Evolutionary conservation across 2,888 invertebrate species (phyloP).

Genomic region (Labia minor): DNA sequence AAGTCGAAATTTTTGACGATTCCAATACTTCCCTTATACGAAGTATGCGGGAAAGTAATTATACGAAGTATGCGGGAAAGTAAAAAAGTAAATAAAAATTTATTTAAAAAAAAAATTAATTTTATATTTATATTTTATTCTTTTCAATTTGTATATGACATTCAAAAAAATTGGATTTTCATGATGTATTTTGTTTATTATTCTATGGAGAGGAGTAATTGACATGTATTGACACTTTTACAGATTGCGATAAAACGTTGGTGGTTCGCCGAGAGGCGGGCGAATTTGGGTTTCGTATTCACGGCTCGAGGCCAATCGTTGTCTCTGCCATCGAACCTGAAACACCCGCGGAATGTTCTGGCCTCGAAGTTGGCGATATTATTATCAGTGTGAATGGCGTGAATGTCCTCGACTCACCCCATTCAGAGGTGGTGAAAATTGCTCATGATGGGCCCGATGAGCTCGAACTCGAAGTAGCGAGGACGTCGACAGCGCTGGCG

Average conservation of each 20-base stretch:
- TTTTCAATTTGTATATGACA: too few relatives aligned
- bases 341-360: slow-evolving; percentile 85
- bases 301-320: slow-evolving; percentile 91
- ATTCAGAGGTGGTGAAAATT: slow-evolving; percentile 85
- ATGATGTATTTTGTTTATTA: too few relatives aligned
- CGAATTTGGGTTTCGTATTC: slow-evolving; percentile 90
- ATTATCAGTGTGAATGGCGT: slow-evolving; percentile 83
- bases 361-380: slow-evolving; percentile 88
- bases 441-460: slow-evolving; percentile 74
- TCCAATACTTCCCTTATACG: too few relatives aligned
- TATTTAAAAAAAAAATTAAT: too few relatives aligned
- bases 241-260: slow-evolving; percentile 82
- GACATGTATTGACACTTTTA: too few relatives aligned
- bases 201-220: too few relatives aligned
- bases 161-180: too few relatives aligned
- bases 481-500: slow-evolving; percentile 66
- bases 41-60: too few relatives aligned
- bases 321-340: slow-evolving; percentile 90
- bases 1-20: too few relatives aligned
- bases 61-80: too few relatives aligned
- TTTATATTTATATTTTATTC: too few relatives aligned
- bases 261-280: slow-evolving; percentile 71
- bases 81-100: too few relatives aligned
- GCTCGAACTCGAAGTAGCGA: slow-evolving; percentile 75
- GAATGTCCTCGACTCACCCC: slow-evolving; percentile 82